A percentile compares a stretch with the other conserved stretches of the same genome.
phyloP scores from a whole-genome alignment of 2,113 vertebrate species.

The Oxygymnocypris stewartii region DNA sequence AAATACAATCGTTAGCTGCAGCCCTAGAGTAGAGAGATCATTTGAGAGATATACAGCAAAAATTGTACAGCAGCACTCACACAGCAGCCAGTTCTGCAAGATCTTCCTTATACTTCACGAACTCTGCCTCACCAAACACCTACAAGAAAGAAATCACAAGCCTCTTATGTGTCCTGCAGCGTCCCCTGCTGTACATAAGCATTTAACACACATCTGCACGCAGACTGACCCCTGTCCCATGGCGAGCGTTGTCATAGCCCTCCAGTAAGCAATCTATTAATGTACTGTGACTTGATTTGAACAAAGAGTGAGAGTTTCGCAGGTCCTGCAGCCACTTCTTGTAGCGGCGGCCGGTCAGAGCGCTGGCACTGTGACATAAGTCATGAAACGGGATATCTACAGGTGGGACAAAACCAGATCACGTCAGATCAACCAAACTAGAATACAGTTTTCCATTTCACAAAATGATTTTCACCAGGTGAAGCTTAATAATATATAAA shows the following conservation, averaged over 20 bases:
- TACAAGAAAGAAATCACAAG: constrained; percentile 57
- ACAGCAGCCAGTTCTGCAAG: constrained; percentile 82
- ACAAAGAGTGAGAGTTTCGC: constrained; percentile 78
- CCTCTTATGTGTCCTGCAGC: background rate
- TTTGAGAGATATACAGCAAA: constrained; percentile 42
- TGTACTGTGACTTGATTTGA: constrained; percentile 77
- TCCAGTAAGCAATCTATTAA: constrained; percentile 86
- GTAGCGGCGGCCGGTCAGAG: constrained; percentile 87
- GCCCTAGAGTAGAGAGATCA: constrained; percentile 7
- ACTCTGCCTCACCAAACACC: constrained; percentile 87
- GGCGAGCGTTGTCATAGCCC: constrained; percentile 87
- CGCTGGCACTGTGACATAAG: constrained; percentile 77
- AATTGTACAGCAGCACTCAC: constrained; percentile 74
- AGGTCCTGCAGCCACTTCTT: constrained; percentile 87
- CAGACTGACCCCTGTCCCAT: constrained; percentile 83
- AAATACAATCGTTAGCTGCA: no score
- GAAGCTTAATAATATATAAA: background rate
- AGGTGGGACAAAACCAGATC: background rate
- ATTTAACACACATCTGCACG: background rate
- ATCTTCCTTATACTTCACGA: constrained; percentile 85
- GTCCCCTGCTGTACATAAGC: background rate
- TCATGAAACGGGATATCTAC: constrained; percentile 84
- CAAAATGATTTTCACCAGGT: background rate
- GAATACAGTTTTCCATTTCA: background rate
- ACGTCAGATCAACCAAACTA: background rate